Base-by-base conservation (phyloP, 2,888 invertebrate species). In the Antheraea assamensis region DNA sequence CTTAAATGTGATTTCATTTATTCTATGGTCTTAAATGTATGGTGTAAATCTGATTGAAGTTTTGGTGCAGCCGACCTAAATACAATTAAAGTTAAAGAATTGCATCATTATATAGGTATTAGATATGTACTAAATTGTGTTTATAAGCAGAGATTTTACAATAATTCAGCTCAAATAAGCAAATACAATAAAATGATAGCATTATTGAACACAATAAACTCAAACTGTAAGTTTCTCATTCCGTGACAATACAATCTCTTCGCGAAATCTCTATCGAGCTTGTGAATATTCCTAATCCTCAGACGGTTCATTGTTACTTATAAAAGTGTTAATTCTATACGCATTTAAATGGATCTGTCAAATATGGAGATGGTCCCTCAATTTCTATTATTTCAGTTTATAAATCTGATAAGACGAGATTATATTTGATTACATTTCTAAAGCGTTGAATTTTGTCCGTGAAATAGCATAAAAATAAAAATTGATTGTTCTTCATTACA, bases 251-350 rank as follows among this genome's bases (percentile, higher is more conserved):
- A 68, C 66, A 21, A 30, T 66, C 31, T 66, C 31, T 66, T 31
- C 7, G 31, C 27, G 10, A 66, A 30, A 66, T 19, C 30, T 66
- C n/a, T 17, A 19, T 31, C 27, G 30, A 66, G 31, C 31, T 30
- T 21, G 19, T 66, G 19, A 66, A 30, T 30, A 66, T 21, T 13
- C 10, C 8, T 68, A 35, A 68, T n/a, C 10, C 8, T 68, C 17
- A 66, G 68, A 35, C 68, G 68, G n/a, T 35, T 68, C n/a, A 68
- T 68, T 68, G 68, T 35, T 68, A 10, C n/a, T 68, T 68, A 68
- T 68, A 35, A 68, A 68, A 68, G 35, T 68, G 35, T 68, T 68
- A 68, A 35, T 35, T 31, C 68, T 35, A 21, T 68, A 68, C 8
- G 35, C 10, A 35, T 35, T 68, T n/a, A 68, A 13, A n/a, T 68